Evolutionary conservation across 1,140 invertebrate genomes (phyloP).

Genomic region (Philaenus spumarius): DNA sequence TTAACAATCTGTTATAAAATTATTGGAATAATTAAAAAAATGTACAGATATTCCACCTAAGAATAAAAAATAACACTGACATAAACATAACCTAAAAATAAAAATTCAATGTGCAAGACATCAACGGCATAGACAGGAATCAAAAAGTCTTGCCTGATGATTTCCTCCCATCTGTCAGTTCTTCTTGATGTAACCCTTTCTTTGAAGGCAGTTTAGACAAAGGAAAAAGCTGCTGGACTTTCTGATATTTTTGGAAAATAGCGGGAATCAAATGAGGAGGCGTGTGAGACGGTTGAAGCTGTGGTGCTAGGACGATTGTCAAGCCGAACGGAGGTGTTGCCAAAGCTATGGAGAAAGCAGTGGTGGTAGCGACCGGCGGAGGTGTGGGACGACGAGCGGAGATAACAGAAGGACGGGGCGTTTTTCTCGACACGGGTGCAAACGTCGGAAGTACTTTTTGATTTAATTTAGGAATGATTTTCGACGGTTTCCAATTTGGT

Average conservation of each 20-base stretch:
- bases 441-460: background rate
- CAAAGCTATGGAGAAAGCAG: slow-evolving; percentile 35
- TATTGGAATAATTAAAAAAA: background rate
- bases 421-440: slow-evolving; percentile 11
- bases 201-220: slow-evolving; percentile 27
- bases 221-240: slow-evolving; percentile 56
- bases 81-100: no score
- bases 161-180: slow-evolving; percentile 10
- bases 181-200: slow-evolving; percentile 23
- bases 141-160: slow-evolving; percentile 24
- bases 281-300: slow-evolving; percentile 18
- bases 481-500: slow-evolving; percentile 3
- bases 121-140: no score
- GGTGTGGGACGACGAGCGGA: slow-evolving; percentile 22
- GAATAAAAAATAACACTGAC: no score
- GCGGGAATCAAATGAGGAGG: slow-evolving; percentile 52
- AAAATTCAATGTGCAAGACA: no score
- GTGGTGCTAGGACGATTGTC: slow-evolving; percentile 27
- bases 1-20: no score
- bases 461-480: background rate
- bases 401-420: slow-evolving; percentile 25
- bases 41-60: background rate
- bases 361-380: slow-evolving; percentile 28
- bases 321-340: slow-evolving; percentile 26
- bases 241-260: slow-evolving; percentile 63